phyloP scores from a whole-genome alignment of 2,797 vertebrate species.

The Xyrichtys novacula region DNA sequence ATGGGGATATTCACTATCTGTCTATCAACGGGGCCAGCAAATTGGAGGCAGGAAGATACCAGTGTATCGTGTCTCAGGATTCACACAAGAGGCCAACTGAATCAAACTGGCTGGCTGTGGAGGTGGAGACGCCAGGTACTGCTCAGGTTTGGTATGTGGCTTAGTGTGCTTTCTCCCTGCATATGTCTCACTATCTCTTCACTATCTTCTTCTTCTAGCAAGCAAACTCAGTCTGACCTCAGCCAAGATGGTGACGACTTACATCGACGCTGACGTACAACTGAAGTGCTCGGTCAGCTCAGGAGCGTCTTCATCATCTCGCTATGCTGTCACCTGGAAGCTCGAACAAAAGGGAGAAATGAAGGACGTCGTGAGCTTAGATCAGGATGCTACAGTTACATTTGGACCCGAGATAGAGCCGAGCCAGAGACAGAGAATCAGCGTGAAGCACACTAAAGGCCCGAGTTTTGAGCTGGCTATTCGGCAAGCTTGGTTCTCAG shows the following conservation, averaged over 20 bases:
- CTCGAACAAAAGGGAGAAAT: conserved; percentile 36
- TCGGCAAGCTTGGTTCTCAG: conserved; percentile 65
- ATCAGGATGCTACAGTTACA: conserved; percentile 66
- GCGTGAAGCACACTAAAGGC: conserved; percentile 59
- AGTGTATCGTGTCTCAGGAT: conserved; percentile 70
- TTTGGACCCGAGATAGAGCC: conserved; percentile 47
- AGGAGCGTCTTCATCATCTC: conserved; percentile 63
- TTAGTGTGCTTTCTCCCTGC: not conserved
- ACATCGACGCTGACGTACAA: conserved; percentile 61
- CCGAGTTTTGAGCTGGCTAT: conserved; percentile 83
- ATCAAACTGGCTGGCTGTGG: conserved; percentile 71
- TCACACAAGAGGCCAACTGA: conserved; percentile 54
- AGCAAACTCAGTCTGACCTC: conserved; percentile 68
- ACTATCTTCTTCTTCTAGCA: conserved; percentile 57
- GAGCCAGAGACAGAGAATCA: conserved; percentile 67
- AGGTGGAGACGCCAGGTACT: conserved; percentile 76
- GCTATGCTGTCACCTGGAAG: conserved; percentile 85
- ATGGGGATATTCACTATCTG: conserved; percentile 51
- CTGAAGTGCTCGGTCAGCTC: conserved; percentile 80
- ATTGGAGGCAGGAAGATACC: conserved; percentile 73
- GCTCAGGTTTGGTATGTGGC: not conserved
- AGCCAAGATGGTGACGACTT: conserved; percentile 42
- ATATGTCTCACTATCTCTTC: conserved; percentile 14
- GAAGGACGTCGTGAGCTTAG: conserved; percentile 64
- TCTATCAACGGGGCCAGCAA: conserved; percentile 65